Base-by-base conservation (phyloP, 2,113 vertebrate species). In the Ameiurus melas region DNA sequence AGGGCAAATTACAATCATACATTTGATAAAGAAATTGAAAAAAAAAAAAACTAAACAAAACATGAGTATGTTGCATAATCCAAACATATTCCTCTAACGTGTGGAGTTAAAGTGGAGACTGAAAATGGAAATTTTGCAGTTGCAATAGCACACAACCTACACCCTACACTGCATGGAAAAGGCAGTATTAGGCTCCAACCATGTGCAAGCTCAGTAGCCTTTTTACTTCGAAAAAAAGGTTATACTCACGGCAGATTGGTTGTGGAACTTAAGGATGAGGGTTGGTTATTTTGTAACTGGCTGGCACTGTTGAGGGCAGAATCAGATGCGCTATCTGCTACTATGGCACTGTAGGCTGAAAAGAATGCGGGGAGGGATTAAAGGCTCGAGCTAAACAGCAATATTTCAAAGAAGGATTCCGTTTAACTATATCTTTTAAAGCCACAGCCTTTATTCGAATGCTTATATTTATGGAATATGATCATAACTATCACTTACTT, bases 281-380 rank as follows among this genome's bases (percentile, higher is more conserved):
- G 87, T 55, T 96, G 94, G 92, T 94, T 95, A 86, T 93, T 96
- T 89, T 96, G 95, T 47, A 93, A 94, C 93, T 97, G 96, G 95
- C 92, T 95, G 93, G 93, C 93, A 91, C 93, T 95, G 94, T 84
- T 95, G 75, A 97, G 94, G 91, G 93, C 89, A 83, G 94, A 95
- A 87, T 98, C 97, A 62, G 95, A 91, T 0, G 95, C 92, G 94
- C 95, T 97, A 92, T 98, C 97, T 5, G 96, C 96, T 89, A 98
- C 95, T 19, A 98, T 94, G 0, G 97, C 95, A 92, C 97, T 97
- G 90, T 97, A 97, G 95, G 96, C 97, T 97, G 92, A 43, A 77
- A 16, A 77, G 70, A 20, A 6, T 16, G 22, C 0, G 25, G 43
- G 6, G 1, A 5, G 47, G 0, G 79, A 2, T 78, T 1, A 14